Percentiles rank a stretch among this genome's conserved stretches.
Evolutionary conservation across 2,113 vertebrate species (phyloP).

Genomic region (Tenrec ecaudatus): DNA sequence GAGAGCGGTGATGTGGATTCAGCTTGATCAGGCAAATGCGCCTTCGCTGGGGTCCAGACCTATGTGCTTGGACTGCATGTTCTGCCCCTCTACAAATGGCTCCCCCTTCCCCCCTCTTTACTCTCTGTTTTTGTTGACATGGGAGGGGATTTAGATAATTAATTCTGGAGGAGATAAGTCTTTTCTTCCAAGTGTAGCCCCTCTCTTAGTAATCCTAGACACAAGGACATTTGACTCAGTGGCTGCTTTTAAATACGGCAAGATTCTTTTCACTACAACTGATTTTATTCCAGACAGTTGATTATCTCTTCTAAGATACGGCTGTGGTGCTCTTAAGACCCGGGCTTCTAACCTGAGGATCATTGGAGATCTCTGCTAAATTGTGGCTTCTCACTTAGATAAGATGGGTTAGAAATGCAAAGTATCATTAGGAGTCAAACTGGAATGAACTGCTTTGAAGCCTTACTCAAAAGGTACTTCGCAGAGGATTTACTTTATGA

Average conservation of each 20-base stretch:
- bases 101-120: not conserved
- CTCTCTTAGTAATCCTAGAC: not conserved
- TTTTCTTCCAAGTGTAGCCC: not conserved
- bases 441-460: not conserved
- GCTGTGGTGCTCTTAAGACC: not conserved
- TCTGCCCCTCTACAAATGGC: not conserved
- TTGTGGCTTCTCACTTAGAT: too few species aligned
- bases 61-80: not conserved
- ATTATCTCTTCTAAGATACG: not conserved
- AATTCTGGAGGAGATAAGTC: constrained; percentile 11
- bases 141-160: not conserved
- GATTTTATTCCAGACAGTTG: not conserved
- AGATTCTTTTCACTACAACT: not conserved
- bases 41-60: not conserved
- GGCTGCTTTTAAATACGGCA: not conserved
- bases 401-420: not conserved
- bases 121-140: not conserved
- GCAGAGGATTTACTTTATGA: not conserved
- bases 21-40: not conserved
- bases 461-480: not conserved
- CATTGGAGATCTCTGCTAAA: too few species aligned
- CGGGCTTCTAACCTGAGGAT: too few species aligned
- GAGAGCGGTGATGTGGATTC: not conserved
- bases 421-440: not conserved
- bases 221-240: not conserved